Percentiles rank a stretch among this genome's conserved stretches.
These are phyloP conservation scores for Nomada fucata DNA, from an alignment of 2,888 invertebrate species.

Conservation along the genomic window DNA sequence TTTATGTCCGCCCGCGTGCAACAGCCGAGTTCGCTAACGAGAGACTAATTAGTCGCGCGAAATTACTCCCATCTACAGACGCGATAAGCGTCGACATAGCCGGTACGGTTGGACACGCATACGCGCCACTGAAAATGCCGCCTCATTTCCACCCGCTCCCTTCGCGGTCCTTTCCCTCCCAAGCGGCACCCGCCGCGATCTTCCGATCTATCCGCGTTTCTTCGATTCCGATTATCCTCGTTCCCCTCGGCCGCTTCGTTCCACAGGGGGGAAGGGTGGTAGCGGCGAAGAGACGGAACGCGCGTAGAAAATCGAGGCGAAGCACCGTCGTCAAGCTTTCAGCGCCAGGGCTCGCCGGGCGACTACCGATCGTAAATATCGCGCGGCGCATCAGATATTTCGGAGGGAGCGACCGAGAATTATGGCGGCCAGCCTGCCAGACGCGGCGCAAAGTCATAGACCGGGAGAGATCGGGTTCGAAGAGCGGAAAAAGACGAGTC, in stretches of 20 bases:
- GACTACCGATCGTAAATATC: constrained; percentile 77
- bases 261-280: no score
- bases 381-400: constrained; percentile 77
- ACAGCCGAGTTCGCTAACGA: constrained; percentile 73
- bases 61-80: constrained; percentile 69
- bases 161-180: not conserved
- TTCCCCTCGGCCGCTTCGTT: constrained; percentile 25
- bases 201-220: not conserved
- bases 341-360: constrained; percentile 65
- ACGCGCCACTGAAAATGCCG: constrained; percentile 48
- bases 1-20: constrained; percentile 50
- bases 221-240: constrained; percentile 42
- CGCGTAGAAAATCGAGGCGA: constrained; percentile 50
- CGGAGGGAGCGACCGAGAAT: constrained; percentile 75
- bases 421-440: constrained; percentile 74
- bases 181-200: not conserved
- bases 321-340: constrained; percentile 70
- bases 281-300: constrained; percentile 36
- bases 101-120: constrained; percentile 24
- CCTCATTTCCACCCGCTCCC: constrained; percentile 39
- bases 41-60: constrained; percentile 77
- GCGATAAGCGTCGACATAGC: constrained; percentile 63
- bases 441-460: constrained; percentile 71
- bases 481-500: constrained; percentile 25
- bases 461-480: constrained; percentile 49